phyloP scores from a whole-genome alignment of 2,113 vertebrate genomes.

The Anguilla rostrata region DNA sequence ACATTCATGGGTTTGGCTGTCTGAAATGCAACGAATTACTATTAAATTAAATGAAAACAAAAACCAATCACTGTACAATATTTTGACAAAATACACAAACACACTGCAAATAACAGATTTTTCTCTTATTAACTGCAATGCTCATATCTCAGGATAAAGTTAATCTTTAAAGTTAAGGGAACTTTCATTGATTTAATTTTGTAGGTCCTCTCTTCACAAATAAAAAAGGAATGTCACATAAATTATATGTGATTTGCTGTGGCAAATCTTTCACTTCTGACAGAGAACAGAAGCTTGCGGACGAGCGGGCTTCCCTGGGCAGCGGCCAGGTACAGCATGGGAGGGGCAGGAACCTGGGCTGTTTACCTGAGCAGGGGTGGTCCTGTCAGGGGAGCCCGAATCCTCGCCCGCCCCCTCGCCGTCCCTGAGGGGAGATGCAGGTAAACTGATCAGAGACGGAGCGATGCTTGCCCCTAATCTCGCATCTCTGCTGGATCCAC shows the following conservation, averaged over 20 bases:
- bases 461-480: slow-evolving; percentile 54
- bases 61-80: neutral
- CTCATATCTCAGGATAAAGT: neutral
- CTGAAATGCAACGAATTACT: neutral
- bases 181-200: too few species aligned
- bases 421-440: neutral
- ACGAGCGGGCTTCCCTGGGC: neutral
- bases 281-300: slow-evolving; percentile 11
- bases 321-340: slow-evolving; percentile 26
- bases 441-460: neutral
- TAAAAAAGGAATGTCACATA: neutral
- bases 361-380: slow-evolving; percentile 24
- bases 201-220: too few species aligned
- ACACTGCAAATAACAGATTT: neutral
- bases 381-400: slow-evolving; percentile 18
- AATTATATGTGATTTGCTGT: slow-evolving; percentile 4
- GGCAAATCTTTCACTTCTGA: neutral
- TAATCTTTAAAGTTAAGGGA: too few species aligned
- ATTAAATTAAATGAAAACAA: neutral
- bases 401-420: slow-evolving; percentile 28
- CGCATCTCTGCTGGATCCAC: slow-evolving; percentile 62
- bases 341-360: neutral
- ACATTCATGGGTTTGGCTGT: neutral
- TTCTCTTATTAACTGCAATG: neutral
- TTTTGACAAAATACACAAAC: neutral